Conservation (phyloP, 2,888 invertebrate genomes). For the Gasteruption jaculator region DNA sequence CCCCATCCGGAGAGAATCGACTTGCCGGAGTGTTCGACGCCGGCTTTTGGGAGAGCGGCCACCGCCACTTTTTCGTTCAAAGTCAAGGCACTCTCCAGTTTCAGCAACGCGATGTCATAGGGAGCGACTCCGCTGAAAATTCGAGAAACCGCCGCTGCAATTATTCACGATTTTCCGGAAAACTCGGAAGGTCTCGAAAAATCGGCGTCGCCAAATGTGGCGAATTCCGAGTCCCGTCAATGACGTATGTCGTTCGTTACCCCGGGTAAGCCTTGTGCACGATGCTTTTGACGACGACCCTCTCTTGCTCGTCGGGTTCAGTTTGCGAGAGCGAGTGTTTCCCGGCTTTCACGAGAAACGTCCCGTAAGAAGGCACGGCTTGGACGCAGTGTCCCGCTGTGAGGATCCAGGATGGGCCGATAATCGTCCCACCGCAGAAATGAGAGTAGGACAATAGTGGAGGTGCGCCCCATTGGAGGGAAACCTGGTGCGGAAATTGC, state of each 20-base stretch:
- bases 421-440: slow-evolving; percentile 53
- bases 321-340: slow-evolving; percentile 51
- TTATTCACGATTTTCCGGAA: too few relatives aligned
- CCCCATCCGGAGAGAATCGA: slow-evolving; percentile 54
- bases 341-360: slow-evolving; percentile 52
- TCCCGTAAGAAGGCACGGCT: slow-evolving; percentile 38
- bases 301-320: slow-evolving; percentile 44
- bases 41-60: slow-evolving; percentile 43
- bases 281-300: slow-evolving; percentile 34
- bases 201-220: too few relatives aligned
- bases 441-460: slow-evolving; percentile 35
- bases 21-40: slow-evolving; percentile 33
- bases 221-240: too few relatives aligned
- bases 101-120: slow-evolving; percentile 55
- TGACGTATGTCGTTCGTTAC: slow-evolving; percentile 24
- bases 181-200: too few relatives aligned
- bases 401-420: slow-evolving; percentile 46
- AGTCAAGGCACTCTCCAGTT: slow-evolving; percentile 39
- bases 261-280: slow-evolving; percentile 39
- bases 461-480: slow-evolving; percentile 43
- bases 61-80: slow-evolving; percentile 41
- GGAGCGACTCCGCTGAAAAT: slow-evolving; percentile 38
- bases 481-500: slow-evolving; percentile 52
- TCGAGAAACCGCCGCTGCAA: slow-evolving; percentile 2
- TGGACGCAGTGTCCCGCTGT: slow-evolving; percentile 50